phyloP scores from a whole-genome alignment of 2,797 vertebrate genomes.

The Microctenopoma steveboyesi region DNA sequence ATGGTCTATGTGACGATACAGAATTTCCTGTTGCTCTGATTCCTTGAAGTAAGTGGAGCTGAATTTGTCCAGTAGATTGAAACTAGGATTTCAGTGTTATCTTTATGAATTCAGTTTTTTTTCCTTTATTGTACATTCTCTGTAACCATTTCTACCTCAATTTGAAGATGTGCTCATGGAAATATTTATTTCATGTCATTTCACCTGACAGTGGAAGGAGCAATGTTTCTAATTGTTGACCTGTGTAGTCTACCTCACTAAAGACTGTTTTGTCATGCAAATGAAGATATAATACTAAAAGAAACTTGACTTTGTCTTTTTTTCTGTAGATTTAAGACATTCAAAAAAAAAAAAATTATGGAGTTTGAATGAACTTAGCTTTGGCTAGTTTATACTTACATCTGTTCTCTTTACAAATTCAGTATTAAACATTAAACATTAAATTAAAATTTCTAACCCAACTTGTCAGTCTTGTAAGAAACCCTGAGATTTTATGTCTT shows the following conservation, averaged over 20 bases:
- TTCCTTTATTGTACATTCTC: conserved; percentile 73
- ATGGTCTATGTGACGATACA: conserved; percentile 30
- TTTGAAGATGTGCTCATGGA: conserved; percentile 77
- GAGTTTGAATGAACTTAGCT: conserved; percentile 17
- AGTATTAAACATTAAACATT: neutral
- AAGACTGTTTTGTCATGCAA: conserved; percentile 76
- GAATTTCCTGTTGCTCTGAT: conserved; percentile 42
- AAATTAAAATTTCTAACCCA: conserved; percentile 3
- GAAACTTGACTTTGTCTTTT: conserved; percentile 51
- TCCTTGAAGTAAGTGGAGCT: conserved; percentile 46
- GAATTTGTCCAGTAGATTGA: conserved; percentile 50
- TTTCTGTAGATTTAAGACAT: conserved; percentile 39
- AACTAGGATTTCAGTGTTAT: conserved; percentile 62
- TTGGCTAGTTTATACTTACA: conserved; percentile 19
- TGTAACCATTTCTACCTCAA: conserved; percentile 83
- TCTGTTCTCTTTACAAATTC: conserved; percentile 5
- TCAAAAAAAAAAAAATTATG: neutral
- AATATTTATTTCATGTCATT: conserved; percentile 79
- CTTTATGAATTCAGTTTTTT: conserved; percentile 58
- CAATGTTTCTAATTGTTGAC: conserved; percentile 68
- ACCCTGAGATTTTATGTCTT: neutral
- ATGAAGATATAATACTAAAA: conserved; percentile 75
- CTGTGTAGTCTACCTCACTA: conserved; percentile 81
- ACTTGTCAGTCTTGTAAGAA: conserved; percentile 15
- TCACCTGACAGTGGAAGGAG: conserved; percentile 66